Conservation (phyloP, 2,797 vertebrate genomes). For the Xerus rutilus region DNA sequence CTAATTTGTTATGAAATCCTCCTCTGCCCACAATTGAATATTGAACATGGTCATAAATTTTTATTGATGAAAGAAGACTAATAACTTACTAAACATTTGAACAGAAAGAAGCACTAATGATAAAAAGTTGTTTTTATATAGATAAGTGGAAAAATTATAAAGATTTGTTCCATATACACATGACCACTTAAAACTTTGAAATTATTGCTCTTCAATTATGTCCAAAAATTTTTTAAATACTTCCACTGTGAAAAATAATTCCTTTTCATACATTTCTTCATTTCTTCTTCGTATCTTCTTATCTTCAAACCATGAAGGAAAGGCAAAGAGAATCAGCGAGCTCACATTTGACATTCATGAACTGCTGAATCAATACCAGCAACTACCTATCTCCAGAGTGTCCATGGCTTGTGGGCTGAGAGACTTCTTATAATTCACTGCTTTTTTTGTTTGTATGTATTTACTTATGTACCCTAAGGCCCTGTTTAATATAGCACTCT, state of each 20-base stretch:
- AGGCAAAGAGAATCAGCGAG: neutral
- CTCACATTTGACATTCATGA: neutral
- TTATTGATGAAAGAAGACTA: neutral
- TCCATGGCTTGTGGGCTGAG: neutral
- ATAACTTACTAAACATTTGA: neutral
- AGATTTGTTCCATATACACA: neutral
- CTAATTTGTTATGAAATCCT: neutral
- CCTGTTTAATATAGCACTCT: neutral
- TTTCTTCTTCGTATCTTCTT: neutral
- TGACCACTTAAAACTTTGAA: neutral
- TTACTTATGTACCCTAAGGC: neutral
- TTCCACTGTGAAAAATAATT: neutral
- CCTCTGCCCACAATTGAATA: neutral
- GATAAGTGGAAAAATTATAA: neutral
- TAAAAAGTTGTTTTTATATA: neutral
- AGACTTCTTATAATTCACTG: neutral
- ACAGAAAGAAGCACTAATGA: neutral
- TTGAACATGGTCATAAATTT: neutral
- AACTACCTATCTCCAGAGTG: neutral
- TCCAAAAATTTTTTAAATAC: neutral
- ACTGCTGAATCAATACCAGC: neutral
- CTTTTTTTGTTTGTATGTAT: neutral
- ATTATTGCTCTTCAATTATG: neutral
- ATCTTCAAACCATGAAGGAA: neutral
- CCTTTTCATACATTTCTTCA: neutral